Evolutionary conservation across 2,888 invertebrate species (phyloP).

Genomic region (Latheticus oryzae): DNA sequence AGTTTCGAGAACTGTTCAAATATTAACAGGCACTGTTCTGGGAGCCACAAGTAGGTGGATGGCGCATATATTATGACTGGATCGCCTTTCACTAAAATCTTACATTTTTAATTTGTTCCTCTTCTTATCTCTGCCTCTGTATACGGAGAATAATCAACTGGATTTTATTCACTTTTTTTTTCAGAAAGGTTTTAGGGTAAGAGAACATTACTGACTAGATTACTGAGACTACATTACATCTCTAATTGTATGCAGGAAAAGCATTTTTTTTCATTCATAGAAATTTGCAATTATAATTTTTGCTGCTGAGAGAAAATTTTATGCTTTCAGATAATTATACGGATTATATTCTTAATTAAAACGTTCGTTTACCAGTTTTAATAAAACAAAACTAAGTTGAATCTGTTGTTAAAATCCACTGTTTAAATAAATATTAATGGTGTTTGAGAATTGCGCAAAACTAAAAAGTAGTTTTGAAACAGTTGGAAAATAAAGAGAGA

Average conservation of each 20-base stretch:
- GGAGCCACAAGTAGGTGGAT: conserved; percentile 40
- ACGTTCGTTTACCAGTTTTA: conserved; percentile 12
- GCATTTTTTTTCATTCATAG: conserved; percentile 23
- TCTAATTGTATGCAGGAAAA: conserved; percentile 40
- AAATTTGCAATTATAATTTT: conserved; percentile 39
- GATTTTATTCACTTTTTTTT: no score
- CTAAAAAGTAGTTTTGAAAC: conserved; percentile 12
- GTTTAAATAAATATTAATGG: conserved; percentile 10
- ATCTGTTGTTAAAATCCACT: background rate
- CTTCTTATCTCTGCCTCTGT: no score
- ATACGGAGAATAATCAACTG: no score
- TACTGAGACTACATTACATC: conserved; percentile 35
- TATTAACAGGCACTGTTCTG: conserved; percentile 44
- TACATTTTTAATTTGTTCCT: conserved; percentile 34
- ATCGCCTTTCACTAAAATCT: conserved; percentile 38
- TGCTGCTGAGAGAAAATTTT: conserved; percentile 18
- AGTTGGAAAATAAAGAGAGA: conserved; percentile 9
- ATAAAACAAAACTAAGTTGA: conserved; percentile 23
- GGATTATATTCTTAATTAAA: conserved; percentile 36
- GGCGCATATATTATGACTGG: conserved; percentile 44
- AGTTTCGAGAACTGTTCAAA: conserved; percentile 45
- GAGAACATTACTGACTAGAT: conserved; percentile 28
- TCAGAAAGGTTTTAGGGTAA: conserved; percentile 33
- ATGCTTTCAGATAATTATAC: conserved; percentile 18
- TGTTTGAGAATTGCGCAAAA: conserved; percentile 12